Conservation (phyloP, 2,797 vertebrate genomes). For the Paratrypauchen microcephalus region DNA sequence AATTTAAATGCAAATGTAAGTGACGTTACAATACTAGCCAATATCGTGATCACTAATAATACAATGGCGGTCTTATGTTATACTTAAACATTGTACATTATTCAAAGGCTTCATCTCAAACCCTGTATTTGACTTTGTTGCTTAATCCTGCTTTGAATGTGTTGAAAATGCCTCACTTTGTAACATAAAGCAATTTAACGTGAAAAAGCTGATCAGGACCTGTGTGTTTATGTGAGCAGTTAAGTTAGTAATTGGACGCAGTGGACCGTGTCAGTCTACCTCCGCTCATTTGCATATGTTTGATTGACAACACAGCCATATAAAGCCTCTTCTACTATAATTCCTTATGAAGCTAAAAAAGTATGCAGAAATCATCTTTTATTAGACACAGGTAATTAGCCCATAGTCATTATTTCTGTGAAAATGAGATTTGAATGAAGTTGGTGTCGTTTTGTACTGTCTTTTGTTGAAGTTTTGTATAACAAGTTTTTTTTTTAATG, state of each 20-base stretch:
- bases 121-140: conserved; percentile 34
- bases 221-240: conserved; percentile 53
- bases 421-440: conserved; percentile 34
- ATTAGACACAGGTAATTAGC: conserved; percentile 40
- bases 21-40: background rate
- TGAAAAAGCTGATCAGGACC: conserved; percentile 29
- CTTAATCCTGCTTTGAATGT: conserved; percentile 1
- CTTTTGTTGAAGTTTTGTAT: background rate
- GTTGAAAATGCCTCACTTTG: conserved; percentile 1
- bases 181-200: background rate
- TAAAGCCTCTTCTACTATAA: conserved; percentile 48
- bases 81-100: conserved; percentile 18
- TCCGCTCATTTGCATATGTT: conserved; percentile 64
- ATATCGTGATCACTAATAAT: background rate
- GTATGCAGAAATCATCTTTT: conserved; percentile 25
- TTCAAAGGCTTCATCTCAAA: conserved; percentile 21
- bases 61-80: background rate
- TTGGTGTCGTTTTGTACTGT: background rate
- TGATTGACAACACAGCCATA: conserved; percentile 67
- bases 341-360: conserved; percentile 26
- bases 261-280: conserved; percentile 66
- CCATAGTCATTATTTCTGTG: conserved; percentile 42
- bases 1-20: too few relatives aligned
- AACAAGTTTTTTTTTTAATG: background rate
- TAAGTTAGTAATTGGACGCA: conserved; percentile 73